Evolutionary conservation across 2,797 vertebrate species (phyloP).

Genomic region (Brachyalestes nurse): DNA sequence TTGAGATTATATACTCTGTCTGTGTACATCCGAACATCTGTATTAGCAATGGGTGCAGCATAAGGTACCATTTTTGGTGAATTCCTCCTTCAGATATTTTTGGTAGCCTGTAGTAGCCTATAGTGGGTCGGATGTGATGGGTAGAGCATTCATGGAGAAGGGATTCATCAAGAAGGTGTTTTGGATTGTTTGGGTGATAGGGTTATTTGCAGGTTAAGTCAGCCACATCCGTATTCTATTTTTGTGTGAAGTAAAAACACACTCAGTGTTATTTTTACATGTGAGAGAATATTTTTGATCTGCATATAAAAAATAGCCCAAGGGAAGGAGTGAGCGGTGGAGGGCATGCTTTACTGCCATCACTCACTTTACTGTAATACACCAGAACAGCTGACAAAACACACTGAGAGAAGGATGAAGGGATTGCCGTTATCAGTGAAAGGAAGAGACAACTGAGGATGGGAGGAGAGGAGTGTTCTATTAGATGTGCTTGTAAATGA

Average conservation of each 20-base stretch:
- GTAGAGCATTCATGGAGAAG: background rate
- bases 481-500: background rate
- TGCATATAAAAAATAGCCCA: slow-evolving; percentile 45
- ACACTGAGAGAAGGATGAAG: slow-evolving; percentile 9
- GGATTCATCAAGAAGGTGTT: slow-evolving; percentile 1
- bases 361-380: slow-evolving; percentile 9
- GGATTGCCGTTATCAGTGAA: slow-evolving; percentile 5
- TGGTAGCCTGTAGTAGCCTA: background rate
- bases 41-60: too few relatives aligned
- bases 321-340: slow-evolving; percentile 2
- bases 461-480: background rate
- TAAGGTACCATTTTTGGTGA: background rate
- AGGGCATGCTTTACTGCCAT: slow-evolving; percentile 34
- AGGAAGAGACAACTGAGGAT: background rate
- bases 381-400: slow-evolving; percentile 37
- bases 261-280: slow-evolving; percentile 41
- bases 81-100: background rate
- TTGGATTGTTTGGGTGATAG: slow-evolving; percentile 10
- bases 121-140: background rate
- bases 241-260: slow-evolving; percentile 26
- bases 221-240: slow-evolving; percentile 29
- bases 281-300: slow-evolving; percentile 16
- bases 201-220: slow-evolving; percentile 12
- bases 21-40: too few relatives aligned
- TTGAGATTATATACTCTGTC: too few relatives aligned